Evolutionary conservation across 2,113 vertebrate species (phyloP).

Genomic region (Leptodactylus fuscus): DNA sequence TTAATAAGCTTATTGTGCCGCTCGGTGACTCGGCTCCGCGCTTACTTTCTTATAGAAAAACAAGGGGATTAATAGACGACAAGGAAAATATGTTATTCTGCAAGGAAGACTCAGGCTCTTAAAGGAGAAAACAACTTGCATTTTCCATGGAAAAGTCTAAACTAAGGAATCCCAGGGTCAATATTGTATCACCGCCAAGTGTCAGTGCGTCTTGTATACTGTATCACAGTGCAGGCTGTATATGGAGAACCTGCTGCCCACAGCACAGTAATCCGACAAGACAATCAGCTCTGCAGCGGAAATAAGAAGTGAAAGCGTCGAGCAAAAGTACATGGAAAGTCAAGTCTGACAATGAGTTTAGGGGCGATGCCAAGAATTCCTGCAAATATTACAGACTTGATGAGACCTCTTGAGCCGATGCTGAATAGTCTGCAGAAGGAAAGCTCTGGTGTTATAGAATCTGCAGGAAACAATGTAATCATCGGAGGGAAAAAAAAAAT

Average conservation of each 20-base stretch:
- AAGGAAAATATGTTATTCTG: neutral
- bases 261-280: neutral
- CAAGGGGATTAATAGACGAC: constrained; percentile 48
- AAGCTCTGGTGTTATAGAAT: neutral
- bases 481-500: neutral
- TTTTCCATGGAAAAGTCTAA: no score
- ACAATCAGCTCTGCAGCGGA: neutral
- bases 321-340: constrained; percentile 16
- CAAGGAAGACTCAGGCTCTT: neutral
- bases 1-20: constrained; percentile 56
- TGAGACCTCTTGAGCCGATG: neutral
- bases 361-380: neutral
- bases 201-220: neutral
- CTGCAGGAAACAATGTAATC: neutral
- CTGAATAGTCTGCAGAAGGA: neutral
- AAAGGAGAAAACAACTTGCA: neutral
- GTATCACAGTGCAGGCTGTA: neutral
- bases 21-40: constrained; percentile 35
- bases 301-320: neutral
- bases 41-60: constrained; percentile 41
- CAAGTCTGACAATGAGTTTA: constrained; percentile 23
- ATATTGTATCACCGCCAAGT: neutral
- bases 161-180: no score
- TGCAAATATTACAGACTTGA: constrained; percentile 1
- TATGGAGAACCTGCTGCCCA: neutral